These are phyloP conservation scores for Piscicola geometra DNA, from an alignment of 2,888 invertebrate genomes.

Conservation along the genomic window DNA sequence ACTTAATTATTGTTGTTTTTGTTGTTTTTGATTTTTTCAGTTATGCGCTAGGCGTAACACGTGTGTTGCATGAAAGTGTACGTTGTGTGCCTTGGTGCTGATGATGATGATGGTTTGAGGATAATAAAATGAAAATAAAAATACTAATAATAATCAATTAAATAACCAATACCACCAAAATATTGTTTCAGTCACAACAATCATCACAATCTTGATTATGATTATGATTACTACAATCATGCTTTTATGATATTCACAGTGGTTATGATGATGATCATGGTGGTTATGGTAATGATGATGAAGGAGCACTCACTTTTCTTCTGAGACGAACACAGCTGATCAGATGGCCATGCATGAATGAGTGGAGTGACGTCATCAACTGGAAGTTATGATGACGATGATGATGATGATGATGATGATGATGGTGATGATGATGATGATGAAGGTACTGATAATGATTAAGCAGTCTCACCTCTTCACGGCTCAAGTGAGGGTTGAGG, in stretches of 20 bases:
- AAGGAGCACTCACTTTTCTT: neutral
- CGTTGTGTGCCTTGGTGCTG: neutral
- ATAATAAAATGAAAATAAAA: neutral
- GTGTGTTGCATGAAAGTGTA: too few relatives aligned
- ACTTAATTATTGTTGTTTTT: neutral
- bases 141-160: neutral
- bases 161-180: neutral
- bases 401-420: slow-evolving; percentile 30
- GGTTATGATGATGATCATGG: neutral
- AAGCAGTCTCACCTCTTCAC: neutral
- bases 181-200: neutral
- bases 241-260: too few relatives aligned
- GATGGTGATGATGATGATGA: slow-evolving; percentile 34
- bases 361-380: neutral
- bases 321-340: neutral
- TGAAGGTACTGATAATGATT: too few relatives aligned
- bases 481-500: neutral
- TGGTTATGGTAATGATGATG: neutral
- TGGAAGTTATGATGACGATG: slow-evolving; percentile 36
- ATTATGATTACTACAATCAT: neutral
- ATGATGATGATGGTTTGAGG: neutral
- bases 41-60: neutral
- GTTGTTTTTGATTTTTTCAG: neutral
- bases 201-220: neutral
- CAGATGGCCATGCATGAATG: slow-evolving; percentile 13